Base-by-base conservation (phyloP, 1,140 invertebrate genomes). In the Triops longicaudatus region DNA sequence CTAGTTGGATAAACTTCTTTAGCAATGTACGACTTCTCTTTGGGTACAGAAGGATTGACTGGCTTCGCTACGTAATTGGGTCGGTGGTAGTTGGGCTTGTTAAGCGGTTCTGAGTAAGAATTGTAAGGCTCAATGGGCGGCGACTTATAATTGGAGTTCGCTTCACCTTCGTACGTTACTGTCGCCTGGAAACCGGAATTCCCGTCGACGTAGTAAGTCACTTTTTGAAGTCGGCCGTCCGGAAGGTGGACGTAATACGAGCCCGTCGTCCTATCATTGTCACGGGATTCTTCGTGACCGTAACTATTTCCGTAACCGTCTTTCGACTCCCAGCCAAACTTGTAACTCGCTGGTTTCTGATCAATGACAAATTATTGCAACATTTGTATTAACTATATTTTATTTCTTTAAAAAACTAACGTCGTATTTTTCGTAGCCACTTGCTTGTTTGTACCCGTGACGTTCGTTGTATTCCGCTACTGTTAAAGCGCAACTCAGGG, bases 321-420 rank as follows among this genome's bases (percentile, higher is more conserved):
- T 72, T 79, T 78, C n/a, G 81, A 79, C 6, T 77, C 76, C 77
- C 80, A 81, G 10, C 75, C 74, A 76, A 80, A 82, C 37, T 82
- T 78, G 73, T 81, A 81, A 1, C 50, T 37, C 1, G 73, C n/a
- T 3, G 77, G 50, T 71, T 26, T 63, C 78, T 79, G 28, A 79
- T 76, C 3, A 17, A 63, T 12, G 22, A 3, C 17, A n/a, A 10
- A 63, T n/a, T 22, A 6, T 17, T 22, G 17, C 17, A 14, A 63
- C 6, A 0, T 12, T 63, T 14, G 14, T 22, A 22, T 1, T 4
- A 14, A 22, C 9, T 9, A n/a, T n/a, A n/a, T n/a, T n/a, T n/a
- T n/a, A n/a, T 63, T 17, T 4, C 17, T 63, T 4, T 63, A 63
- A 63, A 63, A 14, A 63, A n/a, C 22, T 22, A 63, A 6, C 17